phyloP scores from a whole-genome alignment of 2,797 vertebrate genomes.

The Gymnothorax reevesii region DNA sequence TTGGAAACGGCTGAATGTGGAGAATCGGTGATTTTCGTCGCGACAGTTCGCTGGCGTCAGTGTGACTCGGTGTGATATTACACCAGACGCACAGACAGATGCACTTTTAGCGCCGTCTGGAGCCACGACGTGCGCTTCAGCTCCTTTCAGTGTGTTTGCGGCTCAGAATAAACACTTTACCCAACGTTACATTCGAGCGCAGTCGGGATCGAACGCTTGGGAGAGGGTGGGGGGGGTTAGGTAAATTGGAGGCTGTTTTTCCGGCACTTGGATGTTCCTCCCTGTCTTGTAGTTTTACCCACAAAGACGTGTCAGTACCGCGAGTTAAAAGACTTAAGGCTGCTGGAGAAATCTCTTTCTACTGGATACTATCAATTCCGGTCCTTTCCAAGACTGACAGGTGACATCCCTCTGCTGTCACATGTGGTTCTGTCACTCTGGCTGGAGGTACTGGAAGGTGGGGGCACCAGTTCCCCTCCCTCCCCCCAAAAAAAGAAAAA shows the following conservation, averaged over 20 bases:
- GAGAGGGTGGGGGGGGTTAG: neutral
- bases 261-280: conserved; percentile 27
- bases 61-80: neutral
- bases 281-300: conserved; percentile 44
- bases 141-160: conserved; percentile 31
- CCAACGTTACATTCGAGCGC: conserved; percentile 10
- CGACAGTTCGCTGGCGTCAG: neutral
- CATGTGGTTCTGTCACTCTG: conserved; percentile 55
- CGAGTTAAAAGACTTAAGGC: conserved; percentile 45
- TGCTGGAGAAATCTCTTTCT: conserved; percentile 22
- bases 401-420: conserved; percentile 46
- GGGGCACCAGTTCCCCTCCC: conserved; percentile 31
- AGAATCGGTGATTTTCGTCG: neutral
- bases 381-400: conserved; percentile 42
- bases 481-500: conserved; percentile 10
- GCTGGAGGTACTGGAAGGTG: conserved; percentile 45
- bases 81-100: too few relatives aligned
- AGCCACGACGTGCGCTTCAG: conserved; percentile 35
- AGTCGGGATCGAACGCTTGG: conserved; percentile 18
- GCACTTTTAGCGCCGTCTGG: neutral
- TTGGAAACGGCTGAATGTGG: neutral
- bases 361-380: conserved; percentile 36
- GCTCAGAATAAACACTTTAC: conserved; percentile 42
- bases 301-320: conserved; percentile 48
- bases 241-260: conserved; percentile 37